Conservation (phyloP, 1,140 invertebrate species). For the Drosophila repletoides region DNA sequence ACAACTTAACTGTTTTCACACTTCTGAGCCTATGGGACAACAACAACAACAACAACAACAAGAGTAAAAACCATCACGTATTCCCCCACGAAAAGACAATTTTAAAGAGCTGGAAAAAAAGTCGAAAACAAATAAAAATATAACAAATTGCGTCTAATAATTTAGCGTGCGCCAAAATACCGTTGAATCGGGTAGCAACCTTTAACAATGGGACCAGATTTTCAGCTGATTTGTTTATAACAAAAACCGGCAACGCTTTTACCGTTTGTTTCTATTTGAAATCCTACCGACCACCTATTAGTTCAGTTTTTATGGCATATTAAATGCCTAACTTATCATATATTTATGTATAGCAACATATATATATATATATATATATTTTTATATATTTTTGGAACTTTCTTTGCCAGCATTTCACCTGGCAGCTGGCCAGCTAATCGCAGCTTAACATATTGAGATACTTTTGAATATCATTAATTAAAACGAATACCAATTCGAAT, state of each 20-base stretch:
- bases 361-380: too few relatives aligned
- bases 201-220: slow-evolving; percentile 49
- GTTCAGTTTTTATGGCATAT: slow-evolving; percentile 60
- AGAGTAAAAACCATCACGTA: too few relatives aligned
- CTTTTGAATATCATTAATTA: slow-evolving; percentile 27
- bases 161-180: slow-evolving; percentile 79
- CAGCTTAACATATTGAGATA: slow-evolving; percentile 15
- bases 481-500: too few relatives aligned
- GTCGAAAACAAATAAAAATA: slow-evolving; percentile 40
- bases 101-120: slow-evolving; percentile 20
- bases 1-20: slow-evolving; percentile 70
- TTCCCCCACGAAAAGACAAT: too few relatives aligned
- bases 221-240: slow-evolving; percentile 65
- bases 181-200: slow-evolving; percentile 35
- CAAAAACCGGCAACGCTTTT: slow-evolving; percentile 43
- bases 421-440: neutral
- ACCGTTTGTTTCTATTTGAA: slow-evolving; percentile 49
- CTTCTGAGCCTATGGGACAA: slow-evolving; percentile 57
- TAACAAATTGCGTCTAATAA: slow-evolving; percentile 74
- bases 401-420: slow-evolving; percentile 45
- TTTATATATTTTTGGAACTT: slow-evolving; percentile 61
- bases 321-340: slow-evolving; percentile 58
- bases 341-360: slow-evolving; percentile 18
- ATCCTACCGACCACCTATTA: slow-evolving; percentile 29
- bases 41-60: slow-evolving; percentile 30